phyloP scores from a whole-genome alignment of 1,140 invertebrate species.

The Cotesia chilonis region DNA sequence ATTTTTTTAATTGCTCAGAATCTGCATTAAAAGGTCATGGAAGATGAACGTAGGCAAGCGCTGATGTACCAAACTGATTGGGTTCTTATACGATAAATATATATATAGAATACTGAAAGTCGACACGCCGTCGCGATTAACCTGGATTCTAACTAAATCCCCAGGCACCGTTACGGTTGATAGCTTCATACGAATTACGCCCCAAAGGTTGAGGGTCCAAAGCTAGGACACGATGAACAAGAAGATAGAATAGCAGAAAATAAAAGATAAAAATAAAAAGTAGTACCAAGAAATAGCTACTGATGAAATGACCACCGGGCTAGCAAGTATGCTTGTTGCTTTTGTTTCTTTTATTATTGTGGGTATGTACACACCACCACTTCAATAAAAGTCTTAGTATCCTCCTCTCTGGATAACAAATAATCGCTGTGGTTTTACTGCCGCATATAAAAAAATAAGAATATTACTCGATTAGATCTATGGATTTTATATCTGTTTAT shows the following conservation, averaged over 20 bases:
- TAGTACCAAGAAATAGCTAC: neutral
- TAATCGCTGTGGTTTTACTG: too few relatives aligned
- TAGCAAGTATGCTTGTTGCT: too few relatives aligned
- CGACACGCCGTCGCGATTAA: slow-evolving; percentile 31
- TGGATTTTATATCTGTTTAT: too few relatives aligned
- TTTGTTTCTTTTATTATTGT: too few relatives aligned
- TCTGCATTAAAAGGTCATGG: neutral
- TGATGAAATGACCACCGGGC: neutral
- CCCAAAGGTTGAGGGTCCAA: slow-evolving; percentile 14
- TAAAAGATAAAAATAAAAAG: neutral
- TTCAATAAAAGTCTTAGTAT: too few relatives aligned
- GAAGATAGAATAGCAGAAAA: neutral
- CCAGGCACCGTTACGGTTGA: slow-evolving; percentile 20
- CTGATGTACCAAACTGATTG: slow-evolving; percentile 11
- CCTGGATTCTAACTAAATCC: slow-evolving; percentile 26
- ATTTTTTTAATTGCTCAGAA: neutral
- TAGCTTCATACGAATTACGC: slow-evolving; percentile 22
- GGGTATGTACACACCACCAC: too few relatives aligned
- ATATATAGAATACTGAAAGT: slow-evolving; percentile 14
- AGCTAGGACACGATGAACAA: neutral
- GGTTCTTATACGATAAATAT: neutral
- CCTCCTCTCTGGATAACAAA: too few relatives aligned
- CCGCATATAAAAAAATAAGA: too few relatives aligned
- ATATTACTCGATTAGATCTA: too few relatives aligned
- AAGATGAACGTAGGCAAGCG: neutral